These are phyloP conservation scores for Euphysa ruthae DNA, from an alignment of 30 jellyfish, hydroid and myxozoan species.

Conservation along the genomic window DNA sequence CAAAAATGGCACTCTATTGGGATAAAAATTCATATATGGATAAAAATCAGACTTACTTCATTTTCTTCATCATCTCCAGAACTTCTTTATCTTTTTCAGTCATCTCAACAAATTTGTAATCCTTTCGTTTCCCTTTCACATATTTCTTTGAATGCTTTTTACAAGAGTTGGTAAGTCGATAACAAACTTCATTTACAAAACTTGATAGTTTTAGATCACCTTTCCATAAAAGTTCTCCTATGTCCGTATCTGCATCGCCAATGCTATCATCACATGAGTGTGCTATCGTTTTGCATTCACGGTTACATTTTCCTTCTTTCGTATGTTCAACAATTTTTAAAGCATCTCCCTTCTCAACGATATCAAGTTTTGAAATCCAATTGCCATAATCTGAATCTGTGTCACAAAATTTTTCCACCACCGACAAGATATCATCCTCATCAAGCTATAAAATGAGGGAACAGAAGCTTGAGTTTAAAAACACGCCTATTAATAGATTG, in stretches of 20 bases:
- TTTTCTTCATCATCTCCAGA: slow-evolving; percentile 57
- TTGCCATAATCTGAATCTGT: slow-evolving; percentile 53
- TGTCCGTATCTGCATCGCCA: slow-evolving; percentile 85
- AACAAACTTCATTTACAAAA: slow-evolving; percentile 58
- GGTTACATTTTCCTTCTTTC: slow-evolving; percentile 50
- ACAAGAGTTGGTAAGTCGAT: slow-evolving; percentile 55
- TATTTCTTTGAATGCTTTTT: slow-evolving; percentile 30
- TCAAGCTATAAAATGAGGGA: slow-evolving; percentile 58
- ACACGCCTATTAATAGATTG: too few species aligned
- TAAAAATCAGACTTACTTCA: slow-evolving; percentile 48
- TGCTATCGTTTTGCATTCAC: slow-evolving; percentile 80
- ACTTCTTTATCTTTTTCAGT: slow-evolving; percentile 76
- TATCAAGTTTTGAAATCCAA: slow-evolving; percentile 69
- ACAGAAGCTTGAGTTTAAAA: too few species aligned
- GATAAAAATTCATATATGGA: too few species aligned
- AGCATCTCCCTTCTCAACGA: slow-evolving; percentile 21
- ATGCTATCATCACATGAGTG: slow-evolving; percentile 80
- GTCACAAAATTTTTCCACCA: slow-evolving; percentile 68
- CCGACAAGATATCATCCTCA: slow-evolving; percentile 66
- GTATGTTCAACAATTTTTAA: slow-evolving; percentile 43
- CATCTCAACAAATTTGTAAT: slow-evolving; percentile 54
- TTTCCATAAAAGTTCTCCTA: slow-evolving; percentile 84
- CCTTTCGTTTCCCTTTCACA: slow-evolving; percentile 49
- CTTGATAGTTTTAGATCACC: slow-evolving; percentile 37
- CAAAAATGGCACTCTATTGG: too few species aligned